phyloP scores from a whole-genome alignment of 2,113 vertebrate genomes.

The Nothocercus nigrocapillus region DNA sequence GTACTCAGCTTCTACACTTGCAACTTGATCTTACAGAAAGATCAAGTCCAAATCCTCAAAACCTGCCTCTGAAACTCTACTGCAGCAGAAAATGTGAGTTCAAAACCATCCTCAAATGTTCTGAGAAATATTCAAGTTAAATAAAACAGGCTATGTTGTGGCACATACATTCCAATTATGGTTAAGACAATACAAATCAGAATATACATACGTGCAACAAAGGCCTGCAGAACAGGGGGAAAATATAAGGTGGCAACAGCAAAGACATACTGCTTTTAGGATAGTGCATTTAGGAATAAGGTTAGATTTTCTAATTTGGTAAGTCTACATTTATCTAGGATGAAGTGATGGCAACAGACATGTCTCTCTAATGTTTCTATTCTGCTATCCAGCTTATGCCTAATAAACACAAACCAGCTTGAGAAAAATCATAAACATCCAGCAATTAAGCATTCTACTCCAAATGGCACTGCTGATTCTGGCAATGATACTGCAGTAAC shows the following conservation, averaged over 20 bases:
- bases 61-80: neutral
- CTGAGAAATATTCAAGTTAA: neutral
- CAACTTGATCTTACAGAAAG: neutral
- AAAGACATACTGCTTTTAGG: neutral
- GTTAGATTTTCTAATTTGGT: neutral
- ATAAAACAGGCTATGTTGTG: neutral
- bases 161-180: neutral
- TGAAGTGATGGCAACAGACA: neutral
- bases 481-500: slow-evolving; percentile 16
- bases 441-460: slow-evolving; percentile 48
- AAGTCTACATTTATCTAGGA: neutral
- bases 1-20: neutral
- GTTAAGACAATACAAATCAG: neutral
- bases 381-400: neutral
- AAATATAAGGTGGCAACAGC: neutral
- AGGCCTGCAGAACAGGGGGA: neutral
- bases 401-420: slow-evolving; percentile 8
- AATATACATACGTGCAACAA: neutral
- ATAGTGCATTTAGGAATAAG: neutral
- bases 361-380: neutral
- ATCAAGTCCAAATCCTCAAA: neutral
- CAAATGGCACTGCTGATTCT: slow-evolving; percentile 28
- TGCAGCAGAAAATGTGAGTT: neutral
- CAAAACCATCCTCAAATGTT: neutral
- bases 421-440: slow-evolving; percentile 46